phyloP scores from a whole-genome alignment of 2,113 vertebrate genomes.

The Seriola quinqueradiata region DNA sequence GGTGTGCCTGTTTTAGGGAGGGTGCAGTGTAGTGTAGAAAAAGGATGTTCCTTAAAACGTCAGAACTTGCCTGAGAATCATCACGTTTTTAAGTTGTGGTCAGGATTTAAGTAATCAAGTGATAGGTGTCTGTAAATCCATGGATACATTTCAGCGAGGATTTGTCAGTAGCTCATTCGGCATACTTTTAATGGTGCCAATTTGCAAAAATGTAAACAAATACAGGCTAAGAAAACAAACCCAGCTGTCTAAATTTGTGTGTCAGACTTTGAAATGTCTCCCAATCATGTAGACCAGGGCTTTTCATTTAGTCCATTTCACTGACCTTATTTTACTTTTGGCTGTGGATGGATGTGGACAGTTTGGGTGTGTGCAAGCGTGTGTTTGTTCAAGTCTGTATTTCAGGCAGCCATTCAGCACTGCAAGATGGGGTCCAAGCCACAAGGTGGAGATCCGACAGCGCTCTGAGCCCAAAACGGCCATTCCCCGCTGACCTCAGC shows the following conservation, averaged over 20 bases:
- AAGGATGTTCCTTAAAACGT: background rate
- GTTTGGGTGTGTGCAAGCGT: slow-evolving; percentile 17
- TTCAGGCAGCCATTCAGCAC: slow-evolving; percentile 25
- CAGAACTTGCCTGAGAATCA: background rate
- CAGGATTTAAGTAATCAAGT: background rate
- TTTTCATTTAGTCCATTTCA: background rate
- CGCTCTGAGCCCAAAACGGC: slow-evolving; percentile 22
- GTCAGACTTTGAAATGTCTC: background rate
- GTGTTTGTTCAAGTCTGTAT: slow-evolving; percentile 31
- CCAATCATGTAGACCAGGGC: no score
- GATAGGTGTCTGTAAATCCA: background rate
- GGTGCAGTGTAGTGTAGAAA: background rate
- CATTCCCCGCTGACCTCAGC: slow-evolving; percentile 55
- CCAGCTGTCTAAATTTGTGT: background rate
- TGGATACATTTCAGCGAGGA: background rate
- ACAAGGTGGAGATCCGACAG: slow-evolving; percentile 78
- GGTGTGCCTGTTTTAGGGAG: background rate
- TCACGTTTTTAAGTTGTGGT: background rate
- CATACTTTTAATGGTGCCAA: background rate
- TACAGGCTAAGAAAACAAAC: background rate
- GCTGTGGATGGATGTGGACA: slow-evolving; percentile 34
- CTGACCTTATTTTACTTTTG: slow-evolving; percentile 14
- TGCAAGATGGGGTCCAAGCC: slow-evolving; percentile 68
- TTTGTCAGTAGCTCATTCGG: background rate
- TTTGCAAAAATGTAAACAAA: slow-evolving; percentile 1